These are phyloP conservation scores for Athrips mouffetella DNA, from an alignment of 2,888 invertebrate species.

Conservation along the genomic window DNA sequence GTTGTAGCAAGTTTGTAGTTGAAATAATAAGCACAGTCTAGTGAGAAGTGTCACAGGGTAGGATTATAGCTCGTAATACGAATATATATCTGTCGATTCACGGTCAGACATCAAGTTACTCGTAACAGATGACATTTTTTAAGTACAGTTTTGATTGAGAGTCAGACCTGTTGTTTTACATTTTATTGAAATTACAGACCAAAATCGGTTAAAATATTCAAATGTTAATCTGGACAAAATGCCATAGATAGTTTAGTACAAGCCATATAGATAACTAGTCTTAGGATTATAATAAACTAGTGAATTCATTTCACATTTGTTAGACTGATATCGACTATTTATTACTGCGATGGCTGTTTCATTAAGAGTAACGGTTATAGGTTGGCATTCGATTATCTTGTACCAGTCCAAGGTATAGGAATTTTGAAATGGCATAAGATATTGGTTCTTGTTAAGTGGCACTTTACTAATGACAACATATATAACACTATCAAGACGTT, in stretches of 20 bases:
- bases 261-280: conserved; percentile 9
- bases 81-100: no score
- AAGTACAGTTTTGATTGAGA: no score
- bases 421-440: conserved; percentile 26
- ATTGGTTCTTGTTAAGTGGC: conserved; percentile 1
- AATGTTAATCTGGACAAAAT: conserved; percentile 10
- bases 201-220: conserved; percentile 6
- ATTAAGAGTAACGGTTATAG: conserved; percentile 8
- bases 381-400: conserved; percentile 7
- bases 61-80: no score
- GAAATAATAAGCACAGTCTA: conserved; percentile 9
- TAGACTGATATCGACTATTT: conserved; percentile 13
- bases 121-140: no score
- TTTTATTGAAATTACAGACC: background rate
- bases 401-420: background rate
- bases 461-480: conserved; percentile 2
- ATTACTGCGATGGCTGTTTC: conserved; percentile 12
- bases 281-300: conserved; percentile 7
- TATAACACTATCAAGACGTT: background rate
- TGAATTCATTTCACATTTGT: conserved; percentile 13
- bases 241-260: conserved; percentile 8
- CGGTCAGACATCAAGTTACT: no score
- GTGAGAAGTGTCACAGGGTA: no score
- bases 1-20: conserved; percentile 9
- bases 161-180: no score